Conservation (phyloP, 2,113 vertebrate genomes). For the Chitala chitala region DNA sequence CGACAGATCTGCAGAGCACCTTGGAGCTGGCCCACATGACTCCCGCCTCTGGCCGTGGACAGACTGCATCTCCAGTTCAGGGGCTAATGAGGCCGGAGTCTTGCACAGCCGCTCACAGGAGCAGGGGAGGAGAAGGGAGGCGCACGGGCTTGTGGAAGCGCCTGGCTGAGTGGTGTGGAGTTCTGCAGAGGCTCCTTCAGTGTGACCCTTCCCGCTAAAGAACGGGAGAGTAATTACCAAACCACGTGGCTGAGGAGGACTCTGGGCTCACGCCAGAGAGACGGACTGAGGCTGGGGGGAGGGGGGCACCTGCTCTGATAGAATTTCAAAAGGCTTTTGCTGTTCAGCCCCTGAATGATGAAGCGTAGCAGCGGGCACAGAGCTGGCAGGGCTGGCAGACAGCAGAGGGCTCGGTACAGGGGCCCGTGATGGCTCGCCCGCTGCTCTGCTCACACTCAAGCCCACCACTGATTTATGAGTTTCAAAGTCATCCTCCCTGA, state of each 20-base stretch:
- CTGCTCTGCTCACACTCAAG: not conserved
- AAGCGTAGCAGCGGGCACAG: not conserved
- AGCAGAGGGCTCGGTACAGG: too few species aligned
- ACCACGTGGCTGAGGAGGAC: not conserved
- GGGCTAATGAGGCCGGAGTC: constrained; percentile 41
- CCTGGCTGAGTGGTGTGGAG: not conserved
- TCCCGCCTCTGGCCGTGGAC: constrained; percentile 35
- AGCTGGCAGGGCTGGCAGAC: not conserved
- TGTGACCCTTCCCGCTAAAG: constrained; percentile 9
- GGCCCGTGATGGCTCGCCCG: too few species aligned
- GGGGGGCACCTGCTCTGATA: not conserved
- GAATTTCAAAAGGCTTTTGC: constrained; percentile 1
- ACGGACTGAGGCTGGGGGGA: constrained; percentile 7
- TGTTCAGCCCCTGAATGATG: constrained; percentile 23
- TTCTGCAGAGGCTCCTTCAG: not conserved
- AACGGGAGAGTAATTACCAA: not conserved
- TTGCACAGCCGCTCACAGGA: constrained; percentile 11
- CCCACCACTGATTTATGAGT: not conserved
- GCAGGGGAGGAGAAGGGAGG: not conserved
- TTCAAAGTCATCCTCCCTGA: not conserved
- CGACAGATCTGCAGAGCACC: constrained; percentile 22
- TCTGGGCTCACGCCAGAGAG: not conserved
- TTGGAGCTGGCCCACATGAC: constrained; percentile 37
- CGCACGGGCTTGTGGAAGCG: not conserved
- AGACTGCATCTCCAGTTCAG: constrained; percentile 39